phyloP scores from a whole-genome alignment of 2,797 vertebrate genomes.

The Epinephelus malabaricus region DNA sequence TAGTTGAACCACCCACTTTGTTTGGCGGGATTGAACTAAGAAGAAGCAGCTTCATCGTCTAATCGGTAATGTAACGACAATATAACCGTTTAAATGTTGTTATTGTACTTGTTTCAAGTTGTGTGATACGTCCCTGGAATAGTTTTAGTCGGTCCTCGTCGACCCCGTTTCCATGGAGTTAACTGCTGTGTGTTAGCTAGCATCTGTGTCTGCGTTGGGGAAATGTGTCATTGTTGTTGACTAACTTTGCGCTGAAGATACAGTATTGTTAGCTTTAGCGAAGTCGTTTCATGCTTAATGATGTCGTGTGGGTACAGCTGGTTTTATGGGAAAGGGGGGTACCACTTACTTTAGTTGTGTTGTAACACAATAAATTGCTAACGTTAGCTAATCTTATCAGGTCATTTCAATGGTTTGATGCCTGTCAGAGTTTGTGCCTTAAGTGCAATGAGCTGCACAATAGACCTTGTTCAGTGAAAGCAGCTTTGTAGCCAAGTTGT shows the following conservation, averaged over 20 bases:
- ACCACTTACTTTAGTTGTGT: background rate
- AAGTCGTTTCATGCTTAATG: background rate
- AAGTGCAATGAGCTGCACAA: no score
- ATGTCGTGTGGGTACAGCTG: background rate
- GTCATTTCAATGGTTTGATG: background rate
- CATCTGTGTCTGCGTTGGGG: background rate
- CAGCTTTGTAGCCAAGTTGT: background rate
- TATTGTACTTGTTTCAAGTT: fast-evolving
- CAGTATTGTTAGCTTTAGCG: no score
- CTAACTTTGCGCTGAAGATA: background rate
- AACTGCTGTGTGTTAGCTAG: background rate
- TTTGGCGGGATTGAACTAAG: constrained; percentile 73
- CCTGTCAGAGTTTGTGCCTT: background rate
- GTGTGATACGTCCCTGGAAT: background rate
- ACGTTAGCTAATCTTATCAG: no score
- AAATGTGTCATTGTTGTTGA: background rate
- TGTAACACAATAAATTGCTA: no score
- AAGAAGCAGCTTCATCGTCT: background rate
- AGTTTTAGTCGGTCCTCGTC: background rate
- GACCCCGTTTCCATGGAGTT: background rate
- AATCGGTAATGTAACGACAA: constrained; percentile 50
- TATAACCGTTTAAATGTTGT: background rate
- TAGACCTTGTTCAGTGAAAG: no score
- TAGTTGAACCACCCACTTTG: constrained; percentile 56
- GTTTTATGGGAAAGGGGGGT: background rate